Percentiles rank a stretch among this genome's conserved stretches.
phyloP scores from a whole-genome alignment of 2,797 vertebrate species.

The Trichosurus vulpecula region DNA sequence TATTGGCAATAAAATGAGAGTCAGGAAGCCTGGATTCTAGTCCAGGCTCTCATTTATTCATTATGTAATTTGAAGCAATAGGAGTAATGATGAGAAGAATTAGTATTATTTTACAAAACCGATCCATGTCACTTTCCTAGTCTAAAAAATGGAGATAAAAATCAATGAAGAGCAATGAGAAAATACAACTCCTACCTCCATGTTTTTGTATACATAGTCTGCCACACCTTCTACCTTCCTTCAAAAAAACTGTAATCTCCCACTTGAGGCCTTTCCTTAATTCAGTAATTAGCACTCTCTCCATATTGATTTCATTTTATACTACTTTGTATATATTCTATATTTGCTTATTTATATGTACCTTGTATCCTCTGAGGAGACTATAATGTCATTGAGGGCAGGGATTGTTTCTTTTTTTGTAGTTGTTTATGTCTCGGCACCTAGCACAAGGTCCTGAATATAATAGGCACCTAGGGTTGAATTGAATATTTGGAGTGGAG shows the following conservation, averaged over 20 bases:
- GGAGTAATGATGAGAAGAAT: neutral
- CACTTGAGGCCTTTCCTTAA: neutral
- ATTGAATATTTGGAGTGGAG: neutral
- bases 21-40: neutral
- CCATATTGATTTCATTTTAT: neutral
- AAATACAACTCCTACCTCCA: neutral
- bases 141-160: neutral
- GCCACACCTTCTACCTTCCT: neutral
- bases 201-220: neutral
- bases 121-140: neutral
- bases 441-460: neutral
- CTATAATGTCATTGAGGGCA: neutral
- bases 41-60: neutral
- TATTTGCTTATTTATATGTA: neutral
- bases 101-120: neutral
- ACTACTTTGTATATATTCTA: neutral
- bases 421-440: neutral
- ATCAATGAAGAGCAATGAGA: neutral
- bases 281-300: neutral
- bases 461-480: neutral
- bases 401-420: neutral
- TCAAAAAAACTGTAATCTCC: neutral
- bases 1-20: neutral
- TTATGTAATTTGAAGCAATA: neutral
- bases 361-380: neutral